Percentiles rank a stretch among this genome's conserved stretches.
Evolutionary conservation across 2,797 vertebrate genomes (phyloP).

Genomic region (Gouania willdenowi): DNA sequence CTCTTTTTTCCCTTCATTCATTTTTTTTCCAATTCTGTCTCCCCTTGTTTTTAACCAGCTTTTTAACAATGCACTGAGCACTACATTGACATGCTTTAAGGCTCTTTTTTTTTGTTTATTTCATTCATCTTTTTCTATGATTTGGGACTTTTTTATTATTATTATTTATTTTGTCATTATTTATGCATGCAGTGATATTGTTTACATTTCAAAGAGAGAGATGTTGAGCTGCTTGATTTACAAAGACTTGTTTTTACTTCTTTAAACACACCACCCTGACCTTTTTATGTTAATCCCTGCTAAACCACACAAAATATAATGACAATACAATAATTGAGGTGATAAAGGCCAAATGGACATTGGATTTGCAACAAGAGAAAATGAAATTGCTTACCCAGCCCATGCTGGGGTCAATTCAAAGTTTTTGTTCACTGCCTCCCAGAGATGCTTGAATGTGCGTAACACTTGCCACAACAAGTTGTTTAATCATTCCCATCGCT

Average conservation of each 20-base stretch:
- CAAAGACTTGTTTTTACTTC: slow-evolving; percentile 10
- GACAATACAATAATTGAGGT: no score
- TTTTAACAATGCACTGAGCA: slow-evolving; percentile 14
- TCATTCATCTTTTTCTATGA: slow-evolving; percentile 13
- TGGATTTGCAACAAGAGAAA: no score
- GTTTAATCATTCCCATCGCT: background rate
- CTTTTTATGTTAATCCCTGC: no score
- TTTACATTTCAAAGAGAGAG: slow-evolving; percentile 59
- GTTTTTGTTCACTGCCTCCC: no score
- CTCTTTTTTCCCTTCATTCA: background rate
- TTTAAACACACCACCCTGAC: no score
- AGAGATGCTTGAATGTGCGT: background rate
- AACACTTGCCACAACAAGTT: background rate
- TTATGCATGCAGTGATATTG: slow-evolving; percentile 63
- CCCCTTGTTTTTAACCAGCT: background rate
- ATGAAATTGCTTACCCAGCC: no score
- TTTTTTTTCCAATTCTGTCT: background rate
- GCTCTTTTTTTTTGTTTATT: background rate
- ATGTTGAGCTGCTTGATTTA: slow-evolving; percentile 33
- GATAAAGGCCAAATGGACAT: no score
- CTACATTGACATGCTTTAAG: slow-evolving; percentile 15
- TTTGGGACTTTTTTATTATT: slow-evolving; percentile 3
- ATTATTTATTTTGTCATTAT: slow-evolving; percentile 60
- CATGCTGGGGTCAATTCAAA: no score
- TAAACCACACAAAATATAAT: no score